These are phyloP conservation scores for Toxotes jaculatrix DNA, from an alignment of 2,113 vertebrate species.

Conservation along the genomic window DNA sequence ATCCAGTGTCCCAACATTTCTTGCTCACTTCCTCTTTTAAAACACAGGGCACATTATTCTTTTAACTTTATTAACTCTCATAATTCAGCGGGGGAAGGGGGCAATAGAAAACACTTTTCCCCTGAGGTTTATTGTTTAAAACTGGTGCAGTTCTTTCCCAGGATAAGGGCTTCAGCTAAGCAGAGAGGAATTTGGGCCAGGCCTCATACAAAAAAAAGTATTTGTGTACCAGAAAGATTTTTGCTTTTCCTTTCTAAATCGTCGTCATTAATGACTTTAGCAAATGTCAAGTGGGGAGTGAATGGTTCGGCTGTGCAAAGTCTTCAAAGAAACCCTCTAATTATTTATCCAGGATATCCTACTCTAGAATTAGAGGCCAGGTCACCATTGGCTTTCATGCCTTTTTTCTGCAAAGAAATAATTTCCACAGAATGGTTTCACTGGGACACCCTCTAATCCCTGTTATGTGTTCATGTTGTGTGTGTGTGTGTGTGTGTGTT, in stretches of 20 bases:
- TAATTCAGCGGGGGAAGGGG: conserved; percentile 69
- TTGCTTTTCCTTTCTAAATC: conserved; percentile 78
- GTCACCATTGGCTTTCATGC: conserved; percentile 77
- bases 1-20: conserved; percentile 34
- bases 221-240: conserved; percentile 86
- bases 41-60: conserved; percentile 74
- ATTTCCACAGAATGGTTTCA: conserved; percentile 81
- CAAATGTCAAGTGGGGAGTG: conserved; percentile 83
- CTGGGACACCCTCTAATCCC: conserved; percentile 77
- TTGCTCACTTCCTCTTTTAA: conserved; percentile 63
- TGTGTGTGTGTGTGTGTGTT: conserved; percentile 24
- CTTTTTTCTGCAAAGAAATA: conserved; percentile 73
- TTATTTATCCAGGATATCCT: conserved; percentile 87
- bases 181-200: conserved; percentile 82
- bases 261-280: conserved; percentile 89
- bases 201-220: conserved; percentile 82
- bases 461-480: conserved; percentile 27
- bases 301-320: conserved; percentile 74
- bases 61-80: conserved; percentile 79
- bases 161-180: conserved; percentile 81
- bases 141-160: conserved; percentile 82
- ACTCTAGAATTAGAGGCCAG: conserved; percentile 82
- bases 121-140: conserved; percentile 82
- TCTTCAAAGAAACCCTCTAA: conserved; percentile 84
- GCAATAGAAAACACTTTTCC: conserved; percentile 77